Base-by-base conservation (phyloP, 2,888 invertebrate species). In the Xylocampa areola region DNA sequence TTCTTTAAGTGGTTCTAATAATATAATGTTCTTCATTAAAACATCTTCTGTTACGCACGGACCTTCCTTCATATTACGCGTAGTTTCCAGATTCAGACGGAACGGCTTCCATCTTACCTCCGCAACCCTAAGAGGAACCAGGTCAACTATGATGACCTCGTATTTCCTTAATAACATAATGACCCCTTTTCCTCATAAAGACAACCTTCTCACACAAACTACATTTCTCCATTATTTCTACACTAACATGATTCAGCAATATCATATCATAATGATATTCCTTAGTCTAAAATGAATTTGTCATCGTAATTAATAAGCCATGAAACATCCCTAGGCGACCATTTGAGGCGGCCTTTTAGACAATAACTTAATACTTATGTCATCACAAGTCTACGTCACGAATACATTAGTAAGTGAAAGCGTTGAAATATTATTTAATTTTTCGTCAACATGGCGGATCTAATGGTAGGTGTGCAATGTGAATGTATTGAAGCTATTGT, bases 361-460 rank as follows among this genome's bases (percentile, higher is more conserved):
- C 49, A 59, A 66, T 66, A 67, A 66, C 48, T 69, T 57, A 50
- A 65, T 70, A 70, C 70, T 65, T 70, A 65, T 57, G 66, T 64
- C 63, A 64, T 68, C 54, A 62, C 39, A 13, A 32, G 23, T 61
- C 30, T 43, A 53, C 54, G 50, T 70, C 61, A 57, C 50, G 44
- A 61, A 49, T 52, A 49, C 43, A 47, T 55, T 55, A 64, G 48
- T 43, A 50, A 54, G 73, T 65, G 73, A 73, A 73, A 73, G 73
- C 65, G 65, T 57, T 49, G 32, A 55, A 54, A 51, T 58, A 51
- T 66, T 65, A 75, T 68, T 40, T 39, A 50, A 59, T 48, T 68
- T 60, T 68, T 58, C 47, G 60, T 50, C 61, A 76, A 58, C 36
- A 47, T 76, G 44, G 73, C 76, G 73, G 60, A 68, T 73, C 73